Conservation (phyloP, 2,797 vertebrate genomes). For the Aplochiton taeniatus region DNA sequence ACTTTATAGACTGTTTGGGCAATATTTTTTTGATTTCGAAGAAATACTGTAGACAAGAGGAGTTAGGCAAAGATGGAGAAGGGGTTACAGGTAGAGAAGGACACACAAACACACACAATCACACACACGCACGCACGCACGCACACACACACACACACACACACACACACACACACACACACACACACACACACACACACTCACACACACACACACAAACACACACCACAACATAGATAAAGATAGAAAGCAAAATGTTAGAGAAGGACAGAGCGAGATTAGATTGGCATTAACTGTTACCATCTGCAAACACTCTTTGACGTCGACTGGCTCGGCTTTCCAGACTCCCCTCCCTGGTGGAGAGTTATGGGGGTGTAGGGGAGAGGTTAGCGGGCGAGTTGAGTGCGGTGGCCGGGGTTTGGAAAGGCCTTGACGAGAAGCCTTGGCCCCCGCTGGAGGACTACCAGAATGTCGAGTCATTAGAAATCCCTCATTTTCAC, state of each 20-base stretch:
- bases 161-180: too few species aligned
- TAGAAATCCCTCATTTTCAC: conserved; percentile 71
- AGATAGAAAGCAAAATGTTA: background rate
- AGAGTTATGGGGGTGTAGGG: conserved; percentile 60
- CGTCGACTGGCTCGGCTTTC: conserved; percentile 28
- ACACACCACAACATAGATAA: too few species aligned
- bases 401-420: conserved; percentile 6
- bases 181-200: too few species aligned
- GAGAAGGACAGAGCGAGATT: conserved; percentile 17
- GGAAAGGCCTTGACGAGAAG: conserved; percentile 65
- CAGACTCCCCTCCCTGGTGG: conserved; percentile 38
- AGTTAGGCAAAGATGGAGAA: too few species aligned
- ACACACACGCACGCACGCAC: too few species aligned
- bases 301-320: conserved; percentile 50
- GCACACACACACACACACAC: too few species aligned
- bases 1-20: too few species aligned
- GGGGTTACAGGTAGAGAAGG: too few species aligned
- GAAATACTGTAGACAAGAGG: too few species aligned
- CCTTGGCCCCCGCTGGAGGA: conserved; percentile 62
- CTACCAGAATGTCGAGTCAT: conserved; percentile 63
- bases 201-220: too few species aligned
- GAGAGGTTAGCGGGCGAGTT: conserved; percentile 59
- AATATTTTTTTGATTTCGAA: too few species aligned
- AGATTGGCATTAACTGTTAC: conserved; percentile 9
- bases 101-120: too few species aligned